phyloP scores from a whole-genome alignment of 2,888 invertebrate species.

The Eupithecia pulchellata region DNA sequence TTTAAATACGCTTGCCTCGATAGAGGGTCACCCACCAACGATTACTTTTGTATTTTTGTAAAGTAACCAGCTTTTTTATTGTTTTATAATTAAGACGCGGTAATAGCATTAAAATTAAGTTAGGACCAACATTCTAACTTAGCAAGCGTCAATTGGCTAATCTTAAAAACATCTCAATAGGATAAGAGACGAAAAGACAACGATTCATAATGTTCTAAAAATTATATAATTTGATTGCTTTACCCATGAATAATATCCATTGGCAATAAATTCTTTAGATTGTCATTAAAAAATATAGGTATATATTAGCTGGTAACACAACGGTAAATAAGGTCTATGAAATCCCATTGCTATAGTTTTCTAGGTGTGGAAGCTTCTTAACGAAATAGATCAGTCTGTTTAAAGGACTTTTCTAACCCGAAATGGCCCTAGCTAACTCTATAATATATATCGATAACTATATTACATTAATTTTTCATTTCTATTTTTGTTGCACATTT shows the following conservation, averaged over 20 bases:
- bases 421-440: conserved; percentile 36
- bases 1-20: conserved; percentile 74
- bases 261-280: background rate
- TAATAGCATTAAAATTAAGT: conserved; percentile 65
- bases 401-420: conserved; percentile 17
- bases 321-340: conserved; percentile 13
- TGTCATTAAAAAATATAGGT: background rate
- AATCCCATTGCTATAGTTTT: conserved; percentile 15
- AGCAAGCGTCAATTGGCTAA: conserved; percentile 74
- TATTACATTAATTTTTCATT: conserved; percentile 27
- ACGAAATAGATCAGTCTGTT: conserved; percentile 7
- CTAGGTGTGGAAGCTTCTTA: conserved; percentile 12
- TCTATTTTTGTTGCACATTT: conserved; percentile 27
- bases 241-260: conserved; percentile 14
- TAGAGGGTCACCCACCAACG: conserved; percentile 67
- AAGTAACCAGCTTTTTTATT: conserved; percentile 68
- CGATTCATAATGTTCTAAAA: conserved; percentile 56
- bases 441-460: conserved; percentile 32
- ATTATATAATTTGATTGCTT: conserved; percentile 38
- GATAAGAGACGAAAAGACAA: conserved; percentile 75
- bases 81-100: conserved; percentile 62
- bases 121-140: conserved; percentile 72
- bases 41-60: conserved; percentile 77
- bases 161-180: conserved; percentile 68
- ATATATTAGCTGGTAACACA: background rate